These are phyloP conservation scores for Euzophera pinguis DNA, from an alignment of 2,888 invertebrate species.

Conservation along the genomic window DNA sequence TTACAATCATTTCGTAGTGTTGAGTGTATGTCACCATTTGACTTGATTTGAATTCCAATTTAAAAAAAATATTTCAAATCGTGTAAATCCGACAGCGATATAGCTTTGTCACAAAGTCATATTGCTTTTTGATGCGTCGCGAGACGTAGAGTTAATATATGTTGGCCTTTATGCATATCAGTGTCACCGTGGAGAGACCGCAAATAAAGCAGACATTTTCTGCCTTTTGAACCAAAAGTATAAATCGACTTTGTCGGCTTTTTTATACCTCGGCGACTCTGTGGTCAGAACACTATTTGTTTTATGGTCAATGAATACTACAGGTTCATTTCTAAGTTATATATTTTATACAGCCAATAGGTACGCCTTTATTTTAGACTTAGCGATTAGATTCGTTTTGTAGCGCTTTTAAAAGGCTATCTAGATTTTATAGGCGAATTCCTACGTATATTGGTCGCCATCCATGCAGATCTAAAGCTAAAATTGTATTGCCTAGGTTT, in stretches of 20 bases:
- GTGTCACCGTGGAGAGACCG: conserved; percentile 7
- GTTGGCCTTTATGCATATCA: conserved; percentile 1
- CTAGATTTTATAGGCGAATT: conserved; percentile 13
- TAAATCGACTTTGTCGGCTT: conserved; percentile 17
- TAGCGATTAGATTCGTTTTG: conserved; percentile 2
- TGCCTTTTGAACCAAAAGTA: conserved; percentile 3
- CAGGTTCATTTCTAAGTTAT: conserved; percentile 7
- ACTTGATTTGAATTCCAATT: no score
- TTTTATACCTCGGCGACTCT: conserved; percentile 10
- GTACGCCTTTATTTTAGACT: conserved; percentile 20
- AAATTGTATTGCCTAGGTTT: conserved; percentile 13
- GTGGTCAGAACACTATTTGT: conserved; percentile 28
- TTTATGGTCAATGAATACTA: conserved; percentile 18
- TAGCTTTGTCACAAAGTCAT: neutral
- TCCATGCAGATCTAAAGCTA: conserved; percentile 10
- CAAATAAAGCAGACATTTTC: conserved; percentile 9
- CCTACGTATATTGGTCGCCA: conserved; percentile 11
- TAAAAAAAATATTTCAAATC: no score
- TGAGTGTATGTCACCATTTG: no score
- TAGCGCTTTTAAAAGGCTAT: neutral
- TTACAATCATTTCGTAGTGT: no score
- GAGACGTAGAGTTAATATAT: neutral
- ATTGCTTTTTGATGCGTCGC: neutral
- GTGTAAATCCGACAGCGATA: no score
- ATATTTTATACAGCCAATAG: neutral